Evolutionary conservation across 2,888 invertebrate species (phyloP).

Genomic region (Ectemnius lituratus): DNA sequence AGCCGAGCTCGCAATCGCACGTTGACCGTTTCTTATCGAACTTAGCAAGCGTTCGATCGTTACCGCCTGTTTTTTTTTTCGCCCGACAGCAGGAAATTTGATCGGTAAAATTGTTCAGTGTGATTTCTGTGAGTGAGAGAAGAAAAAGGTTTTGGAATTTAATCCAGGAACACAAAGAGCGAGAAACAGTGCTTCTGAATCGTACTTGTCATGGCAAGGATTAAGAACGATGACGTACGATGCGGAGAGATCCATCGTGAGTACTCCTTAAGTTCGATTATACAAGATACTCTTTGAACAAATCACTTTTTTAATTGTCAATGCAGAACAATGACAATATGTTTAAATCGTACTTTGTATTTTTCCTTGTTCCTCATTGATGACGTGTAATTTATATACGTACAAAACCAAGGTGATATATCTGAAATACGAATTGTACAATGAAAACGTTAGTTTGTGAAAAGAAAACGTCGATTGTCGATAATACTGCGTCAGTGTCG

Average conservation of each 20-base stretch:
- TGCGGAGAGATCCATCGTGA: slow-evolving; percentile 67
- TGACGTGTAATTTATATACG: too few relatives aligned
- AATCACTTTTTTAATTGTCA: too few relatives aligned
- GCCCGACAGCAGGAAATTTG: neutral
- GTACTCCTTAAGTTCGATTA: slow-evolving; percentile 32
- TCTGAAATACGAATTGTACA: too few relatives aligned
- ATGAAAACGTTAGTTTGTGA: too few relatives aligned
- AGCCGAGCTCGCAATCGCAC: neutral
- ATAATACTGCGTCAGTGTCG: too few relatives aligned
- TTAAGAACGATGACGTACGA: slow-evolving; percentile 54
- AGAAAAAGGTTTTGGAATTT: neutral
- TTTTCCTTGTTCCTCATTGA: too few relatives aligned
- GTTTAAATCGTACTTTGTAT: too few relatives aligned
- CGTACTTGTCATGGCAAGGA: slow-evolving; percentile 45
- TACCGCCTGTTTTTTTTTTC: neutral
- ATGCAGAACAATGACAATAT: too few relatives aligned
- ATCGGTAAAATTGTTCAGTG: neutral
- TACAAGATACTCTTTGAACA: too few relatives aligned
- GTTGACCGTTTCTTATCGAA: neutral
- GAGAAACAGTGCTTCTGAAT: slow-evolving; percentile 12
- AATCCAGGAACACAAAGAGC: too few relatives aligned
- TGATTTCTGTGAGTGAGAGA: neutral
- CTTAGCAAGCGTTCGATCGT: neutral
- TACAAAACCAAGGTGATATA: too few relatives aligned
- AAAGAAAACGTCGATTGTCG: too few relatives aligned